These are phyloP conservation scores for Dorcus hopei DNA, from an alignment of 2,888 invertebrate genomes.

Conservation along the genomic window DNA sequence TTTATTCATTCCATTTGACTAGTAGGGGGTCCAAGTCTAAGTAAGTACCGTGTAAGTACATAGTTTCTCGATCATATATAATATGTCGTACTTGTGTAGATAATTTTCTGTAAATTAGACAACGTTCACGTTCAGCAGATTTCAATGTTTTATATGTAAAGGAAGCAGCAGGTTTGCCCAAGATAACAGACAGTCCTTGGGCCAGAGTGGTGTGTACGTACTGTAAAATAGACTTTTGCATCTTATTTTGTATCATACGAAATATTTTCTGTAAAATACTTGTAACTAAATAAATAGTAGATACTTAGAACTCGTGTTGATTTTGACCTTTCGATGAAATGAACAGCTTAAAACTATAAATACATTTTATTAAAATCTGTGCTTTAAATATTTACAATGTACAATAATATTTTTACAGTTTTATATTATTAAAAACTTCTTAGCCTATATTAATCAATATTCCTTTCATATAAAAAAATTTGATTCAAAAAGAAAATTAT, in stretches of 20 bases:
- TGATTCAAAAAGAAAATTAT: neutral
- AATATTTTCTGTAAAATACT: conserved; percentile 2
- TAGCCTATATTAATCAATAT: neutral
- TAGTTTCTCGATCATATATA: too few species aligned
- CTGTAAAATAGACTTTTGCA: neutral
- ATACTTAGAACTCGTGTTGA: too few species aligned
- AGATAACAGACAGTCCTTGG: neutral
- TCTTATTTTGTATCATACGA: conserved; percentile 1
- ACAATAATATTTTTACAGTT: conserved; percentile 45
- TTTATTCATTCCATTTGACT: too few species aligned
- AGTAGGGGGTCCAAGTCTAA: too few species aligned
- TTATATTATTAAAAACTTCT: conserved; percentile 33
- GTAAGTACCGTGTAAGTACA: too few species aligned
- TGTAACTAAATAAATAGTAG: conserved; percentile 1
- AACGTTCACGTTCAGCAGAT: too few species aligned
- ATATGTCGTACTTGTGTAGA: too few species aligned
- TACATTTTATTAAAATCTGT: conserved; percentile 46
- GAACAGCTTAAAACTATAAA: conserved; percentile 39
- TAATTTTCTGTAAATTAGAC: too few species aligned
- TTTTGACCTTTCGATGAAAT: too few species aligned
- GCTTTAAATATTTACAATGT: conserved; percentile 47
- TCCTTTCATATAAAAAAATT: neutral
- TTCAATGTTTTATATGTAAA: too few species aligned
- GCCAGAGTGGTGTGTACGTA: neutral
- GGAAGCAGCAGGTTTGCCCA: neutral